A percentile compares a stretch with the other conserved stretches of the same genome.
Evolutionary conservation across 2,888 invertebrate species (phyloP).

Genomic region (Apotomis betuletana): DNA sequence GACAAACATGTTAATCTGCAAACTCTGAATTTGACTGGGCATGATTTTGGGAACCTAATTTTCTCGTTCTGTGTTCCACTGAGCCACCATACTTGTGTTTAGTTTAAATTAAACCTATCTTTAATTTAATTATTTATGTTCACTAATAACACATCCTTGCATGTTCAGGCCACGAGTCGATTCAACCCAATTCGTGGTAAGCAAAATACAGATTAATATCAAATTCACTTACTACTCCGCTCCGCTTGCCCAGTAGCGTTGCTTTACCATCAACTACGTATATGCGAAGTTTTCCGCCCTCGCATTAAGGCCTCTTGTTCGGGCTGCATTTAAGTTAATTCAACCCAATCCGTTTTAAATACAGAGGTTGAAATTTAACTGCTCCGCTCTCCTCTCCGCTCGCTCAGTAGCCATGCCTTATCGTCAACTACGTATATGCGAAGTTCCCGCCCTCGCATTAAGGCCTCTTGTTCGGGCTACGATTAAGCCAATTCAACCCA

Average conservation of each 20-base stretch:
- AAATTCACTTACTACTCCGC: not conserved
- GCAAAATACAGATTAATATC: too few species aligned
- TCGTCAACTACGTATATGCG: constrained; percentile 26
- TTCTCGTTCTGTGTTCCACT: too few species aligned
- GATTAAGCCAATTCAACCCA: constrained; percentile 25
- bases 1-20: too few species aligned
- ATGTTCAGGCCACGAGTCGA: too few species aligned
- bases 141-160: too few species aligned
- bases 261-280: constrained; percentile 21
- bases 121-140: too few species aligned
- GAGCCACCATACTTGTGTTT: too few species aligned
- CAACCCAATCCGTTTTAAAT: too few species aligned
- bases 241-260: not conserved
- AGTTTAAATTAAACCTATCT: too few species aligned
- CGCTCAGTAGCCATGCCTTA: constrained; percentile 7
- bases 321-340: constrained; percentile 16
- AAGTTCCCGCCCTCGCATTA: constrained; percentile 34
- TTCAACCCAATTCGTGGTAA: too few species aligned
- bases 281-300: constrained; percentile 34
- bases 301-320: constrained; percentile 39
- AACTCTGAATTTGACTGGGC: too few species aligned
- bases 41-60: too few species aligned
- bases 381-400: not conserved
- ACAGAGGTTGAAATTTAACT: not conserved
- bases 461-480: constrained; percentile 36